Evolutionary conservation across 2,888 invertebrate genomes (phyloP), one percentile per base, ranked within the genome.

Genomic region (Dicranocentrus wangi): DNA sequence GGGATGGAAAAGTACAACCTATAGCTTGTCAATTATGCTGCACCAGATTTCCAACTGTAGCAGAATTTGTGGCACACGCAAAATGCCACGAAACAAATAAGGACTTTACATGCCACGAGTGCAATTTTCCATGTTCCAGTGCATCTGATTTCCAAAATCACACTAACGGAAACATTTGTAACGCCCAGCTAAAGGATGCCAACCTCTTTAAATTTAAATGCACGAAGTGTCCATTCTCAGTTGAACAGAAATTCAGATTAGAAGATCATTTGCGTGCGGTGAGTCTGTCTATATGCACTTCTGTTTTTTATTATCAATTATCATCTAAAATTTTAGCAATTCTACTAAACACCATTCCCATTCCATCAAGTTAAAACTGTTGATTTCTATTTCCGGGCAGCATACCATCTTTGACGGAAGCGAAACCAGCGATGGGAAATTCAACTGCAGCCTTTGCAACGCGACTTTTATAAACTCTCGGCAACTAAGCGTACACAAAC

Each of bases 391-490:
- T 47, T 47, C n/a, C n/a, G n/a, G n/a, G 1, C 17, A 72, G 51
- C 72, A 72, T 19, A 47, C 47, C 13, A 8, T 47, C 1, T 72
- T 13, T 13, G 72, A 71, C 42, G 60, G 47, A 15, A 23, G 25
- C n/a, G 53, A 61, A 23, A 28, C 25, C 0, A 8, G 32, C 7
- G 72, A 72, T 23, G 72, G 72, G 1, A 47, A 55, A 42, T 39
- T 32, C 5, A 39, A 42, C 3, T 75, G 75, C 17, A 75, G 27
- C 15, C 1, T 25, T 42, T 75, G 75, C 25, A 17, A 53, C 1
- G 15, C 32, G 21, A 17, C 13, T 10, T 65, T 21, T 23, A 0
- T 8, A 0, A 19, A 42, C 10, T 13, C 0, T 8, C 17, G 25
- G 2, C 15, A 13, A 8, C 27, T 75, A 13, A 13, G 10, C 21